Evolutionary conservation across 2,797 vertebrate genomes (phyloP), one percentile per base, ranked within the genome.

Genomic region (Mus minutoides): DNA sequence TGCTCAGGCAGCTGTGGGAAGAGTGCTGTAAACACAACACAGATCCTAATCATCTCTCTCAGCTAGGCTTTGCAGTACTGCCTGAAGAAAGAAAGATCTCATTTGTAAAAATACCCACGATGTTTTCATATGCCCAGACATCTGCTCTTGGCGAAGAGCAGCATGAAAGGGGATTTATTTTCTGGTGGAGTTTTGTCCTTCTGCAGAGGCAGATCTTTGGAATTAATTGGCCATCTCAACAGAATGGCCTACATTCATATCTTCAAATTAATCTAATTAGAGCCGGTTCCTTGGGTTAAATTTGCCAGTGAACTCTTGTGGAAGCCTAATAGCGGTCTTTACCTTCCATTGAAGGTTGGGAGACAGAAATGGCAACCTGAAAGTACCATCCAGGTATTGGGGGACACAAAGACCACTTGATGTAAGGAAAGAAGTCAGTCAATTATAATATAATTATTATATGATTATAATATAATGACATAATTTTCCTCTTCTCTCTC

Each of bases 121-220:
- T 94, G 90, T 97, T 98, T 98, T 97, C 96, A 92, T 98, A 96
- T 96, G 96, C 96, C 95, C 96, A 96, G 96, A 97, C 96, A 97
- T 97, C 96, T 97, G 94, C 93, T 97, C 96, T 96, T 97, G 95
- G 95, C 97, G 96, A 96, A 96, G 93, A 96, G 88, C 93, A 91
- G 88, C 90, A 94, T 92, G 93, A 97, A 96, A 96, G 92, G 92
- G 83, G 94, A 96, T 94, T 95, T 97, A 92, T 94, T 97, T 97
- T 96, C 90, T 96, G 90, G 54, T 97, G 64, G 82, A 67, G 37
- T 89, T 94, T 73, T 95, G 94, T 96, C 95, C 75, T 96, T 95
- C 94, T 95, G 95, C 75, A 96, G 91, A 84, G 83, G 83, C 95
- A 95, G 78, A 90, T 96, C 96, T 95, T 96, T 95, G 85, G 86